A percentile compares a stretch with the other conserved stretches of the same genome.
These are phyloP conservation scores for Stictocephala bisonia DNA, from an alignment of 2,888 invertebrate genomes.

Conservation along the genomic window DNA sequence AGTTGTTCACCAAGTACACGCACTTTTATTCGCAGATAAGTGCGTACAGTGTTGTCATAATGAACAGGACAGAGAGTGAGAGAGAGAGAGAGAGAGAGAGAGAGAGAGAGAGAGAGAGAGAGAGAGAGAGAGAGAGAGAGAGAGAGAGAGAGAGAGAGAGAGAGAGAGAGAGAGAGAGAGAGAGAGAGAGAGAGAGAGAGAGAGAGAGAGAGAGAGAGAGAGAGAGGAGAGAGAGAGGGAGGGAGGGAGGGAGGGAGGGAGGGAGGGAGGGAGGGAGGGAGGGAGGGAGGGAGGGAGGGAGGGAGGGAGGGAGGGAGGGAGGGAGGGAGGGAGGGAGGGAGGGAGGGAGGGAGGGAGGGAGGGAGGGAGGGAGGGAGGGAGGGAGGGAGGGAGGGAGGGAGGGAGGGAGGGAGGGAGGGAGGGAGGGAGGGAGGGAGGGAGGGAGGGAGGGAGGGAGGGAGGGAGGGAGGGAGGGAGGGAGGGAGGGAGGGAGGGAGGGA, in stretches of 20 bases:
- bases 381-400: not conserved
- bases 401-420: not conserved
- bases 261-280: constrained; percentile 5
- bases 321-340: not conserved
- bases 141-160: not conserved
- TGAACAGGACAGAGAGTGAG: too few relatives aligned
- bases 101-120: not conserved
- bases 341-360: constrained; percentile 3
- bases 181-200: not conserved
- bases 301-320: not conserved
- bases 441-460: too few relatives aligned
- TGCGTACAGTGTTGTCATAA: too few relatives aligned
- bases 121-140: not conserved
- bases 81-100: too few relatives aligned
- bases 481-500: too few relatives aligned
- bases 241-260: constrained; percentile 11
- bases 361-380: not conserved
- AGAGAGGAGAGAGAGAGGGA: not conserved
- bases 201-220: not conserved
- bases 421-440: too few relatives aligned
- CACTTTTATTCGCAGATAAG: too few relatives aligned
- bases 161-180: not conserved
- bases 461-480: too few relatives aligned
- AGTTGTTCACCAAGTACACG: too few relatives aligned
- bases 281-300: not conserved